phyloP scores from a whole-genome alignment of 1,140 invertebrate species.

The Drosophila mojavensis region DNA sequence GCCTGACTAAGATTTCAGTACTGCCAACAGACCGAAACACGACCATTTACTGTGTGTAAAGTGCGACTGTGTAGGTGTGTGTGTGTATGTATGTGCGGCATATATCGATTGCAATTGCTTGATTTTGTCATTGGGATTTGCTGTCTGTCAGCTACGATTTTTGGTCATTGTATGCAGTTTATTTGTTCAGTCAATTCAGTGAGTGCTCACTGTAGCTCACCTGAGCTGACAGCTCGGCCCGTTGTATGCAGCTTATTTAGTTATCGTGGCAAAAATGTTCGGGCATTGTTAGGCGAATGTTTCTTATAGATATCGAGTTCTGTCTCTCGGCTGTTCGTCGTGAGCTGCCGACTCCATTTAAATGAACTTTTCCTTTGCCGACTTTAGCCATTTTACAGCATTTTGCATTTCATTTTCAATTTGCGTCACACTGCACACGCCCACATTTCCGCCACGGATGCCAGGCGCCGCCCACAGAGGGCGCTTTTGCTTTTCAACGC shows the following conservation, averaged over 20 bases:
- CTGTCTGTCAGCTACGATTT: conserved; percentile 80
- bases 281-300: conserved; percentile 55
- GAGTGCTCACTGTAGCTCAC: conserved; percentile 7
- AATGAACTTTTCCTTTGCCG: conserved; percentile 18
- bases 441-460: background rate
- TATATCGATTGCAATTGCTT: conserved; percentile 78
- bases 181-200: conserved; percentile 57
- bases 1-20: conserved; percentile 19
- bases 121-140: conserved; percentile 81
- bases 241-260: conserved; percentile 67
- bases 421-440: conserved; percentile 19
- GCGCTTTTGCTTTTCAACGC: conserved; percentile 14
- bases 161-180: conserved; percentile 54
- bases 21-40: conserved; percentile 75
- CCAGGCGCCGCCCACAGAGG: background rate
- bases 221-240: conserved; percentile 8
- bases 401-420: conserved; percentile 68
- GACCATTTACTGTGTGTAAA: conserved; percentile 63
- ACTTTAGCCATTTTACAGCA: conserved; percentile 41
- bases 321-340: background rate
- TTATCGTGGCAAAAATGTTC: conserved; percentile 75
- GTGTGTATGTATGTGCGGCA: conserved; percentile 15
- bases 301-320: conserved; percentile 13
- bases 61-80: conserved; percentile 8
- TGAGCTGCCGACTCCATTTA: conserved; percentile 30